Evolutionary conservation across 2,797 vertebrate species (phyloP), one percentile per base, ranked within the genome.

Genomic region (Lacerta agilis): DNA sequence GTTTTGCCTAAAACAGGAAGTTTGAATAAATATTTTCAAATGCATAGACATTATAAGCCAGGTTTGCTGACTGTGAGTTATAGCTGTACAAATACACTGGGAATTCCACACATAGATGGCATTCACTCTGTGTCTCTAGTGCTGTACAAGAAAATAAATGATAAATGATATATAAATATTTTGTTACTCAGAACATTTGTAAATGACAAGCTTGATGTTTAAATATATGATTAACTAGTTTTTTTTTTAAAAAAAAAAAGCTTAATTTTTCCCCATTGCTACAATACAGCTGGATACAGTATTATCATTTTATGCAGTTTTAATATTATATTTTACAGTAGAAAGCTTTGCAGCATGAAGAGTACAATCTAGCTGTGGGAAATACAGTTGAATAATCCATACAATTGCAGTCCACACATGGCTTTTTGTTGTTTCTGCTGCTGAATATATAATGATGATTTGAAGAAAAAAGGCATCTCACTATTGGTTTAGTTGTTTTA

Each of bases 401-500:
- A 33, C 78, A 83, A 88, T 73, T 91, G 91, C 94, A 93, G 73
- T 89, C 89, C 33, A 87, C 83, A 45, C 85, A 90, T 89, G 90
- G 13, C 71, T n/a, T 92, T 76, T 38, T n/a, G 7, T 45, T 76
- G 66, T 67, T 92, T 94, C 94, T 96, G 88, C 88, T 85, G 94
- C 94, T 95, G 41, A 20, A 25, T 85, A 71, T 55, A 38, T 80
- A 85, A 76, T 76, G 83, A 81, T 67, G n/a, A 85, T 89, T 89
- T 89, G 72, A 66, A 75, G 78, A 2, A 95, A 85, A 29, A 95
- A 76, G 58, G 2, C 1, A 94, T 94, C 88, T 90, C 95, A 94
- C 97, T 93, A 96, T 97, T 96, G 96, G 97, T 97, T 97, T 93
- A 85, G 93, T 89, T 92, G 91, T 95, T 95, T 96, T 96, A 96